phyloP scores from a whole-genome alignment of 2,113 vertebrate species.

The Corythornis madagascariensis region DNA sequence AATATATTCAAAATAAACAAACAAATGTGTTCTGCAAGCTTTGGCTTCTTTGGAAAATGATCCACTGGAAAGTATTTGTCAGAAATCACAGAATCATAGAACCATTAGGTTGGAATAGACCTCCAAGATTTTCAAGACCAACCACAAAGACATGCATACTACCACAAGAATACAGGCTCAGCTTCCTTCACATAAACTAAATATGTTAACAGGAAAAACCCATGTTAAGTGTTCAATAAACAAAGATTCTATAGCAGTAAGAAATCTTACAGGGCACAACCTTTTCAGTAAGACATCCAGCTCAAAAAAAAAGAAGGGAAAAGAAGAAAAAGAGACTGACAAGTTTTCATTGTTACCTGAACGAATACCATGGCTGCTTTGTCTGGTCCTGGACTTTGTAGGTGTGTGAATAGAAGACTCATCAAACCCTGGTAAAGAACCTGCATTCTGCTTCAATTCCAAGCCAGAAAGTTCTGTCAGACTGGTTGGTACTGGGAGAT shows the following conservation, averaged over 20 bases:
- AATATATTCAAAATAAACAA: background rate
- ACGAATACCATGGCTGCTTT: constrained; percentile 58
- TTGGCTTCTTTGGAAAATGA: background rate
- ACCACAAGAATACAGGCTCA: background rate
- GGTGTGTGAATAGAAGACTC: constrained; percentile 60
- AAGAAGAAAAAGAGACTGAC: background rate
- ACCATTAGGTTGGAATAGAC: background rate
- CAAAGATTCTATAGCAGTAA: background rate
- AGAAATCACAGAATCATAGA: background rate
- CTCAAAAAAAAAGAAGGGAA: background rate
- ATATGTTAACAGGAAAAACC: background rate
- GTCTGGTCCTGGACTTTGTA: constrained; percentile 67
- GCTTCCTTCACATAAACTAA: background rate
- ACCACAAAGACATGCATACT: background rate
- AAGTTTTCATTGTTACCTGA: constrained; percentile 45
- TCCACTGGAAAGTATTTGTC: background rate
- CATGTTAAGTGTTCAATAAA: background rate
- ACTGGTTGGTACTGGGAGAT: constrained; percentile 62
- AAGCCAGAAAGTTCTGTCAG: constrained; percentile 65
- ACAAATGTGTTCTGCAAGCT: background rate
- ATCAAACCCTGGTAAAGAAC: constrained; percentile 62
- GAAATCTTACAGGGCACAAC: background rate
- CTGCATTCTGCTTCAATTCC: constrained; percentile 62
- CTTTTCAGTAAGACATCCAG: background rate
- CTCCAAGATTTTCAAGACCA: background rate